A percentile compares a stretch with the other conserved stretches of the same genome.
Conservation (phyloP, 1,140 invertebrate genomes). For the Anadara kagoshimensis region DNA sequence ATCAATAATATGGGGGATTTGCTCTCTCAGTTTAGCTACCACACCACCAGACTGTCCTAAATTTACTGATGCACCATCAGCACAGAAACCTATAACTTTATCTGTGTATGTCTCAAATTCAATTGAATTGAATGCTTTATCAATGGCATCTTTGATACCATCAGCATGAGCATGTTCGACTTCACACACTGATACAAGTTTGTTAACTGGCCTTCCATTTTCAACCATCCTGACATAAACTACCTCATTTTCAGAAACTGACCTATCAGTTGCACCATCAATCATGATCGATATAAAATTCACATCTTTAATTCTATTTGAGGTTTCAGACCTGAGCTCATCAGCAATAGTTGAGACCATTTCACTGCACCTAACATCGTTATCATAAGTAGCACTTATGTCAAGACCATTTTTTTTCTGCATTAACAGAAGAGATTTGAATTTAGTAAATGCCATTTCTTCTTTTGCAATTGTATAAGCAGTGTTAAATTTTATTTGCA, state of each 20-base stretch:
- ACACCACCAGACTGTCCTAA: neutral
- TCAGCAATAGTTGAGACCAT: too few relatives aligned
- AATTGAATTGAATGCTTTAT: neutral
- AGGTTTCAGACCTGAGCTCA: too few relatives aligned
- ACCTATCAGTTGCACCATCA: slow-evolving; percentile 1
- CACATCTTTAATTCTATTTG: too few relatives aligned
- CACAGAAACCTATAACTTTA: neutral
- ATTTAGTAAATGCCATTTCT: too few relatives aligned
- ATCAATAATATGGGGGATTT: neutral
- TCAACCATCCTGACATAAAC: slow-evolving; percentile 4
- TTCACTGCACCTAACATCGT: too few relatives aligned
- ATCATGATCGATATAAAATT: slow-evolving; percentile 1
- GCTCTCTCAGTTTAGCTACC: neutral
- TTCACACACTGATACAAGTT: neutral
- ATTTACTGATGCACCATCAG: neutral
- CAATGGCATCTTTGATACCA: slow-evolving; percentile 4
- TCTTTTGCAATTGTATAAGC: too few relatives aligned
- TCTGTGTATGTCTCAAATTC: neutral
- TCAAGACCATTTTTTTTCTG: too few relatives aligned
- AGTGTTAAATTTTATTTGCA: too few relatives aligned
- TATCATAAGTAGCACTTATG: too few relatives aligned
- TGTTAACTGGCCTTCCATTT: neutral
- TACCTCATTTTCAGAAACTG: neutral
- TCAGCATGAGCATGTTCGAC: slow-evolving; percentile 18
- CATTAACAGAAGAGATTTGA: too few relatives aligned